phyloP scores from a whole-genome alignment of 2,888 invertebrate genomes.

The Serrognathus titanus region DNA sequence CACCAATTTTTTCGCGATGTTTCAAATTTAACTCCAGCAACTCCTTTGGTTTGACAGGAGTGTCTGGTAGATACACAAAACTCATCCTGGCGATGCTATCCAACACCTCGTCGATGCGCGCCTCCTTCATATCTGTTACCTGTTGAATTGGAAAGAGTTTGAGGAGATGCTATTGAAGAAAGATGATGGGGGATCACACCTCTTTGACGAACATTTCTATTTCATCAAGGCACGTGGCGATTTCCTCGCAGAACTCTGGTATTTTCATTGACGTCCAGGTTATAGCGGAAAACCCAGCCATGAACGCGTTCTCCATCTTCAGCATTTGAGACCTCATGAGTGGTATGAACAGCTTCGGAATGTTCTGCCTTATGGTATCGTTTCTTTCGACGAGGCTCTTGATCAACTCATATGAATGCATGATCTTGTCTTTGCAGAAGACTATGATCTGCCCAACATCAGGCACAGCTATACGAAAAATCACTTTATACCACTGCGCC shows the following conservation, averaged over 20 bases:
- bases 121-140: conserved; percentile 72
- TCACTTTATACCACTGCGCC: conserved; percentile 5
- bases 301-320: conserved; percentile 67
- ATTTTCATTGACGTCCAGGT: conserved; percentile 81
- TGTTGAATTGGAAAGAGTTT: conserved; percentile 29
- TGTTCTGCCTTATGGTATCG: conserved; percentile 56
- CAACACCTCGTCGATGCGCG: conserved; percentile 68
- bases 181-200: conserved; percentile 36
- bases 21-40: conserved; percentile 63
- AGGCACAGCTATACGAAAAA: conserved; percentile 58
- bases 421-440: conserved; percentile 68
- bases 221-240: conserved; percentile 56
- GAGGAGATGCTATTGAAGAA: not conserved
- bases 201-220: conserved; percentile 67
- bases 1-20: conserved; percentile 54
- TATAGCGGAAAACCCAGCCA: conserved; percentile 72
- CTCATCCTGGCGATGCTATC: conserved; percentile 58
- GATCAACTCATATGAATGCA: conserved; percentile 59
- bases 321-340: conserved; percentile 65
- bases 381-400: conserved; percentile 62
- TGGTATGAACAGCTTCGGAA: conserved; percentile 67
- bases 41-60: conserved; percentile 58
- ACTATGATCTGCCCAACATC: conserved; percentile 72
- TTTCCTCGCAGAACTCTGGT: conserved; percentile 58
- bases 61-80: conserved; percentile 61